phyloP scores from a whole-genome alignment of 2,888 invertebrate species.

The Eugnorisma glareosa region DNA sequence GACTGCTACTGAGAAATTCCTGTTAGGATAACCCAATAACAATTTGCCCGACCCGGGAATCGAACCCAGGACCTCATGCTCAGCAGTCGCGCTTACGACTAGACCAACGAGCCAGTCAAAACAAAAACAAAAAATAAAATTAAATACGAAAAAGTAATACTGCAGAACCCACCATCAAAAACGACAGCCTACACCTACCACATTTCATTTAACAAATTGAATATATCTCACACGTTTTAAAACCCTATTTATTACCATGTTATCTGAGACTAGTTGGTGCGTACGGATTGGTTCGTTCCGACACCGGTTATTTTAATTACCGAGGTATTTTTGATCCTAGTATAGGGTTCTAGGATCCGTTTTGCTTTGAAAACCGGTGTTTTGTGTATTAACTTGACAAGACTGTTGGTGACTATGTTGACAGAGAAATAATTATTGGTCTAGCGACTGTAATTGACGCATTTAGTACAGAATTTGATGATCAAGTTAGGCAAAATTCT shows the following conservation, averaged over 20 bases:
- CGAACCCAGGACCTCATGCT: no score
- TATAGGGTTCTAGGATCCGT: not conserved
- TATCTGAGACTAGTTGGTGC: slow-evolving; percentile 38
- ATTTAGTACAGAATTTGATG: no score
- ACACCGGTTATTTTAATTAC: slow-evolving; percentile 40
- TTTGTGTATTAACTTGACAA: not conserved
- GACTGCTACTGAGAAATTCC: no score
- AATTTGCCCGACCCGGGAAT: not conserved
- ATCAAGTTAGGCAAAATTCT: no score
- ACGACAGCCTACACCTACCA: not conserved
- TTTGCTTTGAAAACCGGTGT: not conserved
- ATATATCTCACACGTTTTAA: slow-evolving; percentile 56
- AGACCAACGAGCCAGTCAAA: no score
- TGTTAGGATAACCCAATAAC: not conserved
- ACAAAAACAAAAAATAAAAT: no score
- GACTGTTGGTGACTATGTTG: not conserved
- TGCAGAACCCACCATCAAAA: slow-evolving; percentile 26
- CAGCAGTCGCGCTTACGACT: not conserved
- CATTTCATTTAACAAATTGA: slow-evolving; percentile 41
- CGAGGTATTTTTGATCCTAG: slow-evolving; percentile 18
- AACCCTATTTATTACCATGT: slow-evolving; percentile 48
- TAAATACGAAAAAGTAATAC: not conserved
- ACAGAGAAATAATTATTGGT: not conserved
- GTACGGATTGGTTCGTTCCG: slow-evolving; percentile 17
- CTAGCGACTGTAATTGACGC: not conserved